phyloP scores from a whole-genome alignment of 1,140 invertebrate species.

The Caenorhabditis tropicalis region DNA sequence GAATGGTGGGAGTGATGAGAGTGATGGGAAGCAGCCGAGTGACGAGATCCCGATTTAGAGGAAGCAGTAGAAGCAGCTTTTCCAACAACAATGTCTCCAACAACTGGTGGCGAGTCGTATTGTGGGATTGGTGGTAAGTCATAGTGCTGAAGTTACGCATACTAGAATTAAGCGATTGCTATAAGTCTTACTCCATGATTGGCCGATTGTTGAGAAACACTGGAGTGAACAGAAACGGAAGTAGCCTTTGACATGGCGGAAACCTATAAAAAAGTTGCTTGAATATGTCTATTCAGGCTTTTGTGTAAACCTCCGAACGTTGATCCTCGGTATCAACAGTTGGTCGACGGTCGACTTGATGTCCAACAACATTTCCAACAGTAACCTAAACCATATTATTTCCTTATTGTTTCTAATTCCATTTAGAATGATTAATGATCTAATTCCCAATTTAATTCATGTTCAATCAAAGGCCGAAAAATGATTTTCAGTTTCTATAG shows the following conservation, averaged over 20 bases:
- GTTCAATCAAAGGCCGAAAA: not conserved
- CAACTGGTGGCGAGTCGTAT: slow-evolving; percentile 1
- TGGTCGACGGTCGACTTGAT: not conserved
- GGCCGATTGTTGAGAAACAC: slow-evolving; percentile 45
- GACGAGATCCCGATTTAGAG: slow-evolving; percentile 3
- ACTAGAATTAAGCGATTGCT: too few relatives aligned
- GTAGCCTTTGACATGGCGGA: slow-evolving; percentile 33
- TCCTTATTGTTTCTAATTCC: not conserved
- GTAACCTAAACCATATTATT: not conserved
- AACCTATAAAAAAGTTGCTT: not conserved
- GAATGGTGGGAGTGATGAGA: slow-evolving; percentile 13
- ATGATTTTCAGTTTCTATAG: slow-evolving; percentile 9
- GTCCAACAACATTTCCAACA: slow-evolving; percentile 34
- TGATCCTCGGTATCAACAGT: slow-evolving; percentile 14
- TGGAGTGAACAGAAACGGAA: slow-evolving; percentile 44
- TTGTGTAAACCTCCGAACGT: not conserved
- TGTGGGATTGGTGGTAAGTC: slow-evolving; percentile 25
- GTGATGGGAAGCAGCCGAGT: slow-evolving; percentile 32
- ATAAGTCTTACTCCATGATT: not conserved
- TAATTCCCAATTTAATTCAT: not conserved
- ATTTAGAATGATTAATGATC: not conserved
- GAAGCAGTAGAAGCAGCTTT: not conserved
- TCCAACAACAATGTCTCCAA: not conserved
- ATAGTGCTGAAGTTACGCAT: not conserved
- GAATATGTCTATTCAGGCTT: not conserved